phyloP scores from a whole-genome alignment of 2,113 vertebrate genomes.

The Coreoperca whiteheadi region DNA sequence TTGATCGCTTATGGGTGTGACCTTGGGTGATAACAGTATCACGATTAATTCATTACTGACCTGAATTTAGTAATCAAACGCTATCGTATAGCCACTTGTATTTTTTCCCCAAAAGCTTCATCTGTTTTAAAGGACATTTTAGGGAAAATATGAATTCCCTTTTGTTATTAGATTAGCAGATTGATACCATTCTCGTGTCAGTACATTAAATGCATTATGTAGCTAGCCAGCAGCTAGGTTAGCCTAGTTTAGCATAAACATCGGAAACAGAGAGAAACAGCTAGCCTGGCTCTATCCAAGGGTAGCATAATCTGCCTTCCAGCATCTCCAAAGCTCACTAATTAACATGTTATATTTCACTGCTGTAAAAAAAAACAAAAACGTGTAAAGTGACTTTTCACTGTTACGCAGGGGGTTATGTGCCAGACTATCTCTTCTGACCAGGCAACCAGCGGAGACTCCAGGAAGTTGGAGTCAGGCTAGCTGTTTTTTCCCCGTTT shows the following conservation, averaged over 20 bases:
- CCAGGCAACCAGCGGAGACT: no score
- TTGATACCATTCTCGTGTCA: background rate
- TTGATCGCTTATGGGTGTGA: constrained; percentile 8
- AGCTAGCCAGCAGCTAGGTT: background rate
- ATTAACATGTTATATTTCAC: background rate
- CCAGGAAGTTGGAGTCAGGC: background rate
- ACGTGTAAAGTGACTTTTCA: background rate
- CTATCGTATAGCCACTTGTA: background rate
- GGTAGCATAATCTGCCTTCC: background rate
- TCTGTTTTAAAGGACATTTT: background rate
- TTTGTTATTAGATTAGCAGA: background rate
- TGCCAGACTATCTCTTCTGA: no score
- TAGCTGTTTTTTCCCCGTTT: background rate
- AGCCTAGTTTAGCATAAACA: background rate
- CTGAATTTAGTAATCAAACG: constrained; percentile 12
- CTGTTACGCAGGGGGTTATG: background rate
- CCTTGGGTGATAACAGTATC: background rate
- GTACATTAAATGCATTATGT: background rate
- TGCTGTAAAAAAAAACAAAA: background rate
- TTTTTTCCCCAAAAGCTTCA: background rate
- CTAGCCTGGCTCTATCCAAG: background rate
- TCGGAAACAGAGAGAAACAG: background rate
- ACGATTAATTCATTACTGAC: background rate
- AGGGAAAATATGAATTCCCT: background rate
- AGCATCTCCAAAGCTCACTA: no score